Evolutionary conservation across 30 jellyfish, hydroid and myxozoan species (phyloP), one percentile per base, ranked within the genome.

Genomic region (Aurelia sp.): DNA sequence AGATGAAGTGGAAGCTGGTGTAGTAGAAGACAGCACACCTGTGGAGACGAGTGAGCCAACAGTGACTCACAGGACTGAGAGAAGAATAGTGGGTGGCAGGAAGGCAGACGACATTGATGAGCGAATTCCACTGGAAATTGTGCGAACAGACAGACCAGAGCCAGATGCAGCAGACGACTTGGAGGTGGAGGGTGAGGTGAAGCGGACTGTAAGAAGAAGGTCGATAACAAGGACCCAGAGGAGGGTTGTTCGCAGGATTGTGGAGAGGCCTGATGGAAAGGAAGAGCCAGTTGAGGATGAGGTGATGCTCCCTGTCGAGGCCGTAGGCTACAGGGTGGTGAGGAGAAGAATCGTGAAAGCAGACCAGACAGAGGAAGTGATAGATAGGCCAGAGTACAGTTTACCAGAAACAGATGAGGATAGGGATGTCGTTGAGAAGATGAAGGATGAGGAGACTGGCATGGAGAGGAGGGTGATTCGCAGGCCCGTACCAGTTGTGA

Each of bases 401-500:
- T 21, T 81, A 89, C 97, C 97, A 4, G 95, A 13, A 41, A 73
- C 80, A 4, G 93, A 35, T 33, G 88, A 58, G 57, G 78, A 94
- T 3, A 75, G 48, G 58, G 88, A 92, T 4, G 50, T 62, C 19
- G 87, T 67, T 7, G 92, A 83, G 66, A 96, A 74, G 71, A 81
- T 59, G 60, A 72, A 22, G 61, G 85, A 88, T 52, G 81, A 81
- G 20, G 57, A 65, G 70, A 74, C 76, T 71, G 71, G 85, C 40
- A 55, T 66, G 57, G 87, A 82, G 44, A 89, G 97, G 59, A 90
- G 70, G 66, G 90, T 90, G 83, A 71, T 84, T 63, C 82, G 88
- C 66, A 55, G 96, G 30, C 93, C 97, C 5, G 90, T 91, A 20
- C 94, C 93, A 21, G 97, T 91, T 84, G 90, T 91, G 47, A 91